Base-by-base conservation (phyloP, 2,113 vertebrate species). In the Telmatochromis sp. region DNA sequence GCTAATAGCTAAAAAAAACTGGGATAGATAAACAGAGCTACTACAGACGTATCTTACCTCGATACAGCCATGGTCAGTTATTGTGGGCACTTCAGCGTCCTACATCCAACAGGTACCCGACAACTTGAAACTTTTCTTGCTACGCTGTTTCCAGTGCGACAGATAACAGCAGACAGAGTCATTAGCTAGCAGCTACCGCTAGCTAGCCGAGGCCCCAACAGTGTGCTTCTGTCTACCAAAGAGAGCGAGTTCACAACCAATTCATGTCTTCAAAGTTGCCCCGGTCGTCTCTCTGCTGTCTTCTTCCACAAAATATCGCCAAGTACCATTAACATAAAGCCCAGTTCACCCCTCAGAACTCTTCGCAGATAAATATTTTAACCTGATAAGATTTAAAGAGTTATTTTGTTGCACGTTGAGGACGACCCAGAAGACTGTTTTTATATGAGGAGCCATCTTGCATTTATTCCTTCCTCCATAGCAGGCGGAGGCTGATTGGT, bases 371-470 rank as follows among this genome's bases (percentile, higher is more conserved):
- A 95, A 92, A 89, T 95, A 95, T 93, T 96, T 97, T 6, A 97
- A 89, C 79, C 96, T 58, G 89, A 96, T 90, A 81, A 80, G 87
- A 81, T 94, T 95, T 96, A 98, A 97, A 96, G 94, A 95, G 82
- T 96, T 97, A 96, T 97, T 97, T 97, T 95, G 96, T 96, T 94
- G 97, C 96, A 96, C 96, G 93, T 90, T 87, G 80, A 94, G 95
- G 94, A 94, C 93, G 94, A 97, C 94, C 97, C 96, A 96, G 96
- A 96, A 94, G 96, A 97, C 97, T 98, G 97, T 96, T 97, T 98
- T 98, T 98, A 98, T 98, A 98, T 93, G 98, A 98, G 98, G 97
- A 98, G 98, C 98, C 98, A 98, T 98, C 98, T 98, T 98, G 97
- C 97, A 98, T 98, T 98, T 98, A 98, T 98, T 98, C 97, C 97